These are phyloP conservation scores for Dipodomys ordii DNA, from an alignment of 2,113 vertebrate genomes.

Conservation along the genomic window DNA sequence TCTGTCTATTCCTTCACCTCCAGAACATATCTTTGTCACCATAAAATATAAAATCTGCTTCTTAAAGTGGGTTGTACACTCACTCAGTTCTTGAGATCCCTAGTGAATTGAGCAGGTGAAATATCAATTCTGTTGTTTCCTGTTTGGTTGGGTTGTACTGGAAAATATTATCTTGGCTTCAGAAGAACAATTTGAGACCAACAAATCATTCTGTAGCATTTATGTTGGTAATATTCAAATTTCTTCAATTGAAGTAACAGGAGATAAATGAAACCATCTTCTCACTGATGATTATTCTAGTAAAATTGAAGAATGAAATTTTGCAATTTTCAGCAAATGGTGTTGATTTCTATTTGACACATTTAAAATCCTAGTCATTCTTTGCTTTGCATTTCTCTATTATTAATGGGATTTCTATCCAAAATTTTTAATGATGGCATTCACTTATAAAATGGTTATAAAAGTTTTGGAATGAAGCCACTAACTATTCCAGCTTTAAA, in stretches of 20 bases:
- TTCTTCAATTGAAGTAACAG: neutral
- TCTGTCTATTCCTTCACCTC: constrained; percentile 7
- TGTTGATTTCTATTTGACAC: constrained; percentile 11
- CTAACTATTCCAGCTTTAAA: constrained; percentile 71
- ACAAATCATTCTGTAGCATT: neutral
- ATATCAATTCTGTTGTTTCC: neutral
- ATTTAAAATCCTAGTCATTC: constrained; percentile 19
- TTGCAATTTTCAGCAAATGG: constrained; percentile 29
- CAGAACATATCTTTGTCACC: constrained; percentile 21
- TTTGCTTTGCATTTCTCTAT: neutral
- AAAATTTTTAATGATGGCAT: constrained; percentile 59
- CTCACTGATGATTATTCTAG: neutral
- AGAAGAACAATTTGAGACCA: neutral
- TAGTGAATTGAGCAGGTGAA: neutral
- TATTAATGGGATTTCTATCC: neutral
- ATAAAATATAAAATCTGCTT: neutral
- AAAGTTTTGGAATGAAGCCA: constrained; percentile 61
- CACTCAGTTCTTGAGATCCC: neutral
- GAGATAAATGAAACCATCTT: neutral
- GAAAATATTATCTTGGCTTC: neutral
- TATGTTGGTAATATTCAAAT: neutral
- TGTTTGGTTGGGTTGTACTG: neutral
- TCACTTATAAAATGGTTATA: constrained; percentile 71
- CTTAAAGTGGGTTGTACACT: neutral
- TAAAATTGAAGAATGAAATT: constrained; percentile 11